Evolutionary conservation across 2,888 invertebrate species (phyloP), one percentile per base, ranked within the genome.

Genomic region (Leptinotarsa rubiginosa): DNA sequence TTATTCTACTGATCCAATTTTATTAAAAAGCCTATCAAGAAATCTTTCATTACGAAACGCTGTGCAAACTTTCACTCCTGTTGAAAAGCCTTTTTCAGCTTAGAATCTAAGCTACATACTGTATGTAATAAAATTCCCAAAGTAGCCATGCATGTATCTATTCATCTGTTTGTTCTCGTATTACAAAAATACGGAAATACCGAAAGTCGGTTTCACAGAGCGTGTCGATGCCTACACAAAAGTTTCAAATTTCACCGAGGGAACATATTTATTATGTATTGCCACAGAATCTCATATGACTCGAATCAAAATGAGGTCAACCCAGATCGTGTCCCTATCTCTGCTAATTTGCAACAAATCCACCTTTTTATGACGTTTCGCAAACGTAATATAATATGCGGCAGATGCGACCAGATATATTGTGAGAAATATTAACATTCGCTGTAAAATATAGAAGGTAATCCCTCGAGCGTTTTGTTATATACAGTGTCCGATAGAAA

Each of bases 121-220:
- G 22, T 56, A 56, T 56, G 22, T 56, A 56, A 56, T 22, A 56
- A 56, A 25, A 52, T 52, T 18, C 22, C 56, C 56, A 56, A 22
- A 25, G 56, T 56, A 62, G 62, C 31, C 62, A 41, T 62, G 62
- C 62, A 31, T 25, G 52, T 22, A 50, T 31, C 67, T 22, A 54
- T 59, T 73, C 50, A 68, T 74, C 74, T 68, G 62, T 66, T 65
- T 47, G 62, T 50, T 69, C 75, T 75, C 69, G 62, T 56, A 59
- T 75, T 75, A 69, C 74, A 54, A 71, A 73, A 70, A 77, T 69
- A 72, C 78, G 76, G 76, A 78, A 78, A 72, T 72, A 69, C 52
- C 49, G 70, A 77, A 74, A 70, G 69, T 76, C 65, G 66, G 66
- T 75, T 75, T 75, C 72, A 65, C 47, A 69, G 65, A 64, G 68